Base-by-base conservation (phyloP, 2,113 vertebrate species). In the Morone chrysops region DNA sequence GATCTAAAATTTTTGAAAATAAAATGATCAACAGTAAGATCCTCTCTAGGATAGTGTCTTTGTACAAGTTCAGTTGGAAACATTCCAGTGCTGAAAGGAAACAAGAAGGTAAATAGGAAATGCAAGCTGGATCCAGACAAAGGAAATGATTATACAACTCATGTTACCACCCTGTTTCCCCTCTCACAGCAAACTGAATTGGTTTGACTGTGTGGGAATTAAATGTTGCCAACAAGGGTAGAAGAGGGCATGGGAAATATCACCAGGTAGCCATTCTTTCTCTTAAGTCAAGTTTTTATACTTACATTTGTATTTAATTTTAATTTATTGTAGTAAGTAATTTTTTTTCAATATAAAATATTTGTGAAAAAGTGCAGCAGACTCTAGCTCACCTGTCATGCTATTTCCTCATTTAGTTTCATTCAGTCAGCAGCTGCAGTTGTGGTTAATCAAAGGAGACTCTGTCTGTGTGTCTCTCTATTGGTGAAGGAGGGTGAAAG, bases 141-240 rank as follows among this genome's bases (percentile, higher is more conserved):
- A 90, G 80, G 86, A 91, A 91, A 82, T 83, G 51, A 84, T 89
- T 90, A 89, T 78, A 78, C 67, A 88, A 88, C 73, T 78, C 25
- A 18, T 85, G 80, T 81, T 66, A 67, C 82, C 84, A 84, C 61
- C 71, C 62, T 6, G 61, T 70, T 81, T 80, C 67, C 59, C 60
- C 25, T 22, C 53, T 47, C 31, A 8, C 48, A 59, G 43, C 16
- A 20, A 73, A 81, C 17, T 43, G 14, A 53, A 62, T 71, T 60
- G 36, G 10, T 61, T 51, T 22, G 48, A 82, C 40, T 45, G 48
- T 47, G 71, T 59, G 65, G 50, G 75, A 86, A 81, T 80, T 45
- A 31, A 70, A 70, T 1, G 38, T 22, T 14, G 61, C 54, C 43
- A 66, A 66, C 20, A 17, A 62, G 53, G 68, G 36, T 12, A 43